Percentiles rank a stretch among this genome's conserved stretches.
Evolutionary conservation across 2,888 invertebrate genomes (phyloP).

Genomic region (Parasteatoda lunata): DNA sequence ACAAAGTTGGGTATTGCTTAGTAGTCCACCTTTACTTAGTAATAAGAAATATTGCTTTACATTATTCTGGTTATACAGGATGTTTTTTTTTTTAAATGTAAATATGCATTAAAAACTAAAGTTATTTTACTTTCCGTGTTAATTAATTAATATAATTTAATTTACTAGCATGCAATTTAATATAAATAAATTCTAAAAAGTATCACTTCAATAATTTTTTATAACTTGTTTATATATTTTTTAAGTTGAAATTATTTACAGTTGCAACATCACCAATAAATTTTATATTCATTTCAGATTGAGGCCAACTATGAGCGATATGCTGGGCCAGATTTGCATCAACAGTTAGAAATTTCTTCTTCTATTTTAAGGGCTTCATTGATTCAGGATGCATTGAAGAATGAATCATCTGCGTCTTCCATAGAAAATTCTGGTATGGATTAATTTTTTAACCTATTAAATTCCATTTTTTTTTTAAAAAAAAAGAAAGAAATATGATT

Average conservation of each 20-base stretch:
- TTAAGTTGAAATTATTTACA: not conserved
- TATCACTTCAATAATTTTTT: not conserved
- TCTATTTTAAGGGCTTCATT: slow-evolving; percentile 72
- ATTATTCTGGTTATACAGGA: too few relatives aligned
- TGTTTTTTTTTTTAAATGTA: too few relatives aligned
- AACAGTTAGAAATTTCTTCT: slow-evolving; percentile 40
- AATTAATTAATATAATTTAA: not conserved
- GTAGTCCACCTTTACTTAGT: too few relatives aligned
- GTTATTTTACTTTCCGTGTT: too few relatives aligned
- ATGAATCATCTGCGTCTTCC: slow-evolving; percentile 28
- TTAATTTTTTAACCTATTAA: not conserved
- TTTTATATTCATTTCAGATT: slow-evolving; percentile 18
- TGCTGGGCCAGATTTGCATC: slow-evolving; percentile 53
- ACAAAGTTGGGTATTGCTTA: too few relatives aligned
- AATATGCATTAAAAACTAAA: too few relatives aligned
- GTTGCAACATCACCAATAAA: not conserved
- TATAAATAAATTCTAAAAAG: not conserved
- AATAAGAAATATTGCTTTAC: too few relatives aligned
- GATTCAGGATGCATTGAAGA: slow-evolving; percentile 73
- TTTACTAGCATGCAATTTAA: not conserved
- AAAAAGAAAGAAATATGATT: not conserved
- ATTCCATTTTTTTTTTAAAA: too few relatives aligned
- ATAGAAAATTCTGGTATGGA: slow-evolving; percentile 45
- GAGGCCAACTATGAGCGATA: slow-evolving; percentile 54
- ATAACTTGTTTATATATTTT: not conserved